Evolutionary conservation across 1,140 invertebrate species (phyloP).

Genomic region (Carposina sasakii): DNA sequence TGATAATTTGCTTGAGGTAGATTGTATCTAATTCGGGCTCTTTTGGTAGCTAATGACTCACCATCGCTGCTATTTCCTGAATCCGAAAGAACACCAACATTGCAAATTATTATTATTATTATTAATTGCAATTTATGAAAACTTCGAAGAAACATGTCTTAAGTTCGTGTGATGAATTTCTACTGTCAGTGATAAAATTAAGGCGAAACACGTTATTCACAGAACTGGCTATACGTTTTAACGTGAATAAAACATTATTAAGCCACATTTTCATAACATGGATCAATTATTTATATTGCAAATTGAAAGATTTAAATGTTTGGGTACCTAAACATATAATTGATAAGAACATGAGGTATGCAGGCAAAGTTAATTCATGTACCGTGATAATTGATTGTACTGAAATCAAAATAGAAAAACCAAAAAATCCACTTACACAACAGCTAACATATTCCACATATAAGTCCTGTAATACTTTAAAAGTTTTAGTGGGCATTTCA

Average conservation of each 20-base stretch:
- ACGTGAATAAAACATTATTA: not conserved
- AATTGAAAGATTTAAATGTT: too few species aligned
- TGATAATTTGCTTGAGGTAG: too few species aligned
- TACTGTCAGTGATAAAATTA: conserved; percentile 6
- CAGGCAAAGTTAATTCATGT: not conserved
- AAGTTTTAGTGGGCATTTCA: conserved; percentile 8
- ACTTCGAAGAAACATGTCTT: too few species aligned
- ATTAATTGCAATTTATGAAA: too few species aligned
- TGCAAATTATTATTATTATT: too few species aligned
- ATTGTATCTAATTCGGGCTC: too few species aligned
- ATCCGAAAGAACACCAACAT: too few species aligned
- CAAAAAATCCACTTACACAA: conserved; percentile 2
- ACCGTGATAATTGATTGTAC: conserved; percentile 11
- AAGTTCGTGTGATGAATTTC: too few species aligned
- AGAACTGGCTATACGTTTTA: not conserved
- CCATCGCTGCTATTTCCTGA: too few species aligned
- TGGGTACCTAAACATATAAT: too few species aligned
- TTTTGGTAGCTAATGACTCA: too few species aligned
- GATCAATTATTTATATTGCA: not conserved
- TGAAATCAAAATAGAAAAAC: conserved; percentile 11
- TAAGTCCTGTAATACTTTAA: conserved; percentile 8
- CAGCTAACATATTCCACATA: conserved; percentile 6
- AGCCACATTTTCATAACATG: not conserved
- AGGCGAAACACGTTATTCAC: conserved; percentile 7
- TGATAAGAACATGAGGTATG: not conserved